Conservation (phyloP, 2,113 vertebrate species). For the Noctilio leporinus region DNA sequence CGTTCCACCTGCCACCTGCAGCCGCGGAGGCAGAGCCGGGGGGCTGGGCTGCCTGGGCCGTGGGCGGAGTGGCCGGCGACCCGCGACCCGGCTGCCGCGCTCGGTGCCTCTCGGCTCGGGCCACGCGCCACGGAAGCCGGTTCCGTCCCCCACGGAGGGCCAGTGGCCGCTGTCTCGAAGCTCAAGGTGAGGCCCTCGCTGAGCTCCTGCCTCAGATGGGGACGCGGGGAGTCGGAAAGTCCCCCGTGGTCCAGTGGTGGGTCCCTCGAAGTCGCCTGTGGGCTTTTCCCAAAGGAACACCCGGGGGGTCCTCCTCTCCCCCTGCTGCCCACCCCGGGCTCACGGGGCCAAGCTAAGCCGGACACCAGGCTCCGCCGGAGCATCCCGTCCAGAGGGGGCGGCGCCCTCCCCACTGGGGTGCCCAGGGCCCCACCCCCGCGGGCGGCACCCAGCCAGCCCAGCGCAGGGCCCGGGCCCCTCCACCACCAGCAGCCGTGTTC, state of each 20-base stretch:
- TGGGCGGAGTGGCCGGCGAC: background rate
- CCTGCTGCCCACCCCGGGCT: rapidly evolving
- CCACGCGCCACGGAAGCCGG: too few species aligned
- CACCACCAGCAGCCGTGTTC: rapidly evolving
- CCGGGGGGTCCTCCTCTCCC: background rate
- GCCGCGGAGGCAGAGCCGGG: background rate
- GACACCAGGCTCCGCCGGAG: background rate
- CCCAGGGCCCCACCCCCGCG: background rate
- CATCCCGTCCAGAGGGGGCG: background rate
- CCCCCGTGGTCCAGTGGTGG: background rate
- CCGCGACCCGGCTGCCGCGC: background rate
- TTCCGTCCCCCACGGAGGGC: too few species aligned
- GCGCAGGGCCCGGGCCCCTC: background rate
- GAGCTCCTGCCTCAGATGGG: too few species aligned
- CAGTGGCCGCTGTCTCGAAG: too few species aligned
- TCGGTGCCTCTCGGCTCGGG: background rate
- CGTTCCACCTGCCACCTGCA: background rate
- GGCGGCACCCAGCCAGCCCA: background rate
- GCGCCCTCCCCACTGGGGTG: background rate
- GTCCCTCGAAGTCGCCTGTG: background rate
- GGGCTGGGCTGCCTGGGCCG: too few species aligned
- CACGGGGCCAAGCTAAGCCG: background rate
- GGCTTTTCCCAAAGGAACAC: background rate
- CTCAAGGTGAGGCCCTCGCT: too few species aligned
- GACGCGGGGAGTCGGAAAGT: too few species aligned